Evolutionary conservation across 2,797 vertebrate species (phyloP).

Genomic region (Pelodytes ibericus): DNA sequence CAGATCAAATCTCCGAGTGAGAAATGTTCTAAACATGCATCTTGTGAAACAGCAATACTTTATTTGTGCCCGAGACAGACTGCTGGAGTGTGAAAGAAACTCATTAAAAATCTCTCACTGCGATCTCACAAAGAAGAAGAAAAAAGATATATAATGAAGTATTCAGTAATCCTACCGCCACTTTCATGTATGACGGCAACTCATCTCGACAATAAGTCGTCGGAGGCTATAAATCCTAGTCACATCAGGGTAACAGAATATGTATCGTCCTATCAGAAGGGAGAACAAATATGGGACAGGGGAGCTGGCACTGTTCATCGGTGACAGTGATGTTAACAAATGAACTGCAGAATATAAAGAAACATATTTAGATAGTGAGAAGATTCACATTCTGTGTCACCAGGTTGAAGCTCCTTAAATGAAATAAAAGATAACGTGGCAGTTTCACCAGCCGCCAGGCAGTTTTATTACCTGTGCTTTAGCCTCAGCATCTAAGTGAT

Average conservation of each 20-base stretch:
- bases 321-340: slow-evolving; percentile 19
- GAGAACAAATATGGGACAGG: slow-evolving; percentile 59
- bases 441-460: too few species aligned
- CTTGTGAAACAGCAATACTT: slow-evolving; percentile 69
- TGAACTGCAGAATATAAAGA: not conserved
- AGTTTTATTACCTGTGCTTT: too few species aligned
- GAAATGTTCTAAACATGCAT: slow-evolving; percentile 72
- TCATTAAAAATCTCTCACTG: slow-evolving; percentile 80
- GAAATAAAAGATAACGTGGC: too few species aligned
- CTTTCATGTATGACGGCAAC: slow-evolving; percentile 65
- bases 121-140: slow-evolving; percentile 66
- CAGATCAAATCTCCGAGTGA: slow-evolving; percentile 70
- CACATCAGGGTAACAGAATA: slow-evolving; percentile 61
- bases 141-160: slow-evolving; percentile 71
- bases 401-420: too few species aligned
- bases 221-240: slow-evolving; percentile 59
- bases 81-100: slow-evolving; percentile 77
- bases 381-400: too few species aligned
- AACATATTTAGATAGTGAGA: too few species aligned
- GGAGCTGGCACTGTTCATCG: not conserved
- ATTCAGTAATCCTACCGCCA: slow-evolving; percentile 65
- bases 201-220: slow-evolving; percentile 59
- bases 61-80: slow-evolving; percentile 73
- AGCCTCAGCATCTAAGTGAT: too few species aligned
- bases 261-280: slow-evolving; percentile 65